Percentiles rank a stretch among this genome's conserved stretches.
Evolutionary conservation across 2,797 vertebrate genomes (phyloP).

Genomic region (Sorex maritimensis): DNA sequence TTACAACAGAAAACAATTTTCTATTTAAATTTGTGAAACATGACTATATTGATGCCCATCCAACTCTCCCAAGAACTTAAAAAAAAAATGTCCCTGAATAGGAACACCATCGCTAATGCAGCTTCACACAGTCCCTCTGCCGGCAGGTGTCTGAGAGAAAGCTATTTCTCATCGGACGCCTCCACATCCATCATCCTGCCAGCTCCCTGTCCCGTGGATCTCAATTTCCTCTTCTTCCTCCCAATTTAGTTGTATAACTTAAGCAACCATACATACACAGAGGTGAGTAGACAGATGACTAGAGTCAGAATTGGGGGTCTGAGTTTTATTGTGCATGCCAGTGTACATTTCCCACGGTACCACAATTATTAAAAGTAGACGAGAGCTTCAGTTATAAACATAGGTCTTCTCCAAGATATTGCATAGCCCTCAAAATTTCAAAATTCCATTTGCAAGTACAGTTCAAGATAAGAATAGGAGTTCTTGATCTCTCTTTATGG

Average conservation of each 20-base stretch:
- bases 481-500: slow-evolving; percentile 7
- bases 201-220: not conserved
- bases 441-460: slow-evolving; percentile 11
- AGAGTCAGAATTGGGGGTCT: slow-evolving; percentile 44
- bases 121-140: slow-evolving; percentile 67
- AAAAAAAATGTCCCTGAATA: slow-evolving; percentile 73
- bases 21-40: slow-evolving; percentile 63
- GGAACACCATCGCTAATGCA: slow-evolving; percentile 65
- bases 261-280: slow-evolving; percentile 37
- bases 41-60: slow-evolving; percentile 25
- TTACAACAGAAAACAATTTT: slow-evolving; percentile 67
- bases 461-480: not conserved
- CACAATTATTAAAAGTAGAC: slow-evolving; percentile 61
- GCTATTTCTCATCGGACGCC: slow-evolving; percentile 74
- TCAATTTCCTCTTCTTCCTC: slow-evolving; percentile 42
- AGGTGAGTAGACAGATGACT: not conserved
- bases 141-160: slow-evolving; percentile 83
- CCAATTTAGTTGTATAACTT: slow-evolving; percentile 69
- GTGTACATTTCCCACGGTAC: slow-evolving; percentile 82
- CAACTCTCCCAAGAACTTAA: slow-evolving; percentile 74
- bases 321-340: slow-evolving; percentile 39
- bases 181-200: slow-evolving; percentile 74
- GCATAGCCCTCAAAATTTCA: slow-evolving; percentile 3
- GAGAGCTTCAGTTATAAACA: slow-evolving; percentile 70
- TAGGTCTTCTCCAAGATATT: slow-evolving; percentile 47